Evolutionary conservation across 2,113 vertebrate species (phyloP).

Genomic region (Aspiorhynchus laticeps): DNA sequence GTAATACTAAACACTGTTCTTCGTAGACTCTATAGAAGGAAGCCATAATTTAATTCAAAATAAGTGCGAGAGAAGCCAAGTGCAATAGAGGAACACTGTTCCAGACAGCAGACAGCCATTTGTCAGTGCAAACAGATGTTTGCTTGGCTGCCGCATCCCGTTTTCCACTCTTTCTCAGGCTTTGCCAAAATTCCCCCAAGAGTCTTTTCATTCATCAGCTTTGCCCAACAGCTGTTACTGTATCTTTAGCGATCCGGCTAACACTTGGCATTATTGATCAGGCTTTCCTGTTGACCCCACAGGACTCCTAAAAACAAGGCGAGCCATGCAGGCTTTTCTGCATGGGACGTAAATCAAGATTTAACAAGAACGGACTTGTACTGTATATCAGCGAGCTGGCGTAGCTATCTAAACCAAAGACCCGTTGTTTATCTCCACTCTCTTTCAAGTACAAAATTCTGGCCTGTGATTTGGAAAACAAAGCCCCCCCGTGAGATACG

Average conservation of each 20-base stretch:
- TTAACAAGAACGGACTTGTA: neutral
- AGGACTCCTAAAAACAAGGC: conserved; percentile 3
- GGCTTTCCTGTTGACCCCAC: conserved; percentile 24
- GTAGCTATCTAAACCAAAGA: no score
- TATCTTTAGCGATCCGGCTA: no score
- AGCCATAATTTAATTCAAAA: conserved; percentile 23
- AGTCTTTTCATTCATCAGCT: conserved; percentile 44
- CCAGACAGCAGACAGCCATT: conserved; percentile 42
- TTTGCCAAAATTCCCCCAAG: conserved; percentile 42
- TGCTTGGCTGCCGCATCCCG: conserved; percentile 49
- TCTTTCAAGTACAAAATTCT: neutral
- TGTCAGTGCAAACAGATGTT: conserved; percentile 69
- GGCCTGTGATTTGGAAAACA: conserved; percentile 15
- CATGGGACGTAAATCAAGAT: conserved; percentile 38
- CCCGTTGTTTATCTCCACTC: neutral
- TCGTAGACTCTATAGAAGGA: neutral
- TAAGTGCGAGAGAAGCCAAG: neutral
- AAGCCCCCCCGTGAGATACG: neutral
- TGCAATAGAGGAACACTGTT: neutral
- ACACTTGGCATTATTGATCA: no score
- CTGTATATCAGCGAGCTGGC: neutral
- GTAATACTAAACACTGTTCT: conserved; percentile 5
- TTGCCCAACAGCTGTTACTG: conserved; percentile 50
- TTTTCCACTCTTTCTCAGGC: conserved; percentile 62
- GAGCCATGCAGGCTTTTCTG: no score